A percentile compares a stretch with the other conserved stretches of the same genome.
Evolutionary conservation across 1,140 invertebrate genomes (phyloP).

Genomic region (Ceratina australensis): DNA sequence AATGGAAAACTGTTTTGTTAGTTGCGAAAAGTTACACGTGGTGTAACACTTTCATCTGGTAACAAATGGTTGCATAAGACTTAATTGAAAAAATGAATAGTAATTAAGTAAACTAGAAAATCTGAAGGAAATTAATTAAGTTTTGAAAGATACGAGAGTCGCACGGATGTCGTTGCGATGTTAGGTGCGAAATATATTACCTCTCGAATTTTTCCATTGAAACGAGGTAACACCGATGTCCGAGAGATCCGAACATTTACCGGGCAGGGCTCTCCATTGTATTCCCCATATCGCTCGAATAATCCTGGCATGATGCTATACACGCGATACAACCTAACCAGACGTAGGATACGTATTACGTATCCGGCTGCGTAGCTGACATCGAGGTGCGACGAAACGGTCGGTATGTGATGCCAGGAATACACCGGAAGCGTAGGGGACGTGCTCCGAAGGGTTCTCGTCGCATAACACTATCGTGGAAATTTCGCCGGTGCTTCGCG

Average conservation of each 20-base stretch:
- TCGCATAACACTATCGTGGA: constrained; percentile 62
- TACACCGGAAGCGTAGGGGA: constrained; percentile 54
- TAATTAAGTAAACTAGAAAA: no score
- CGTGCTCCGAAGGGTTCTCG: constrained; percentile 61
- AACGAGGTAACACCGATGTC: background rate
- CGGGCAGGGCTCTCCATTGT: constrained; percentile 5
- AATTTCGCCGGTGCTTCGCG: constrained; percentile 52
- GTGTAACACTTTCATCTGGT: no score
- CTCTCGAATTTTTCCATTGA: no score
- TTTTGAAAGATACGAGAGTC: no score
- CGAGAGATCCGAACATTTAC: background rate
- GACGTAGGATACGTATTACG: constrained; percentile 23
- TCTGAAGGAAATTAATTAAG: no score
- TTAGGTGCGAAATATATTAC: background rate
- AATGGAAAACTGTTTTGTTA: no score
- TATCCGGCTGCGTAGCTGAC: constrained; percentile 45
- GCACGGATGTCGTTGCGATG: background rate
- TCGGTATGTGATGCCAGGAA: constrained; percentile 63
- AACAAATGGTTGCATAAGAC: no score
- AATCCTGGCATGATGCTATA: constrained; percentile 17
- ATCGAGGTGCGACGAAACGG: constrained; percentile 63
- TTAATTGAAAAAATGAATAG: no score
- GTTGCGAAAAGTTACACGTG: no score
- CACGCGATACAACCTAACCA: constrained; percentile 19
- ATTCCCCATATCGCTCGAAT: constrained; percentile 34